Evolutionary conservation across 2,797 vertebrate species (phyloP).

Genomic region (Tenualosa ilisha): DNA sequence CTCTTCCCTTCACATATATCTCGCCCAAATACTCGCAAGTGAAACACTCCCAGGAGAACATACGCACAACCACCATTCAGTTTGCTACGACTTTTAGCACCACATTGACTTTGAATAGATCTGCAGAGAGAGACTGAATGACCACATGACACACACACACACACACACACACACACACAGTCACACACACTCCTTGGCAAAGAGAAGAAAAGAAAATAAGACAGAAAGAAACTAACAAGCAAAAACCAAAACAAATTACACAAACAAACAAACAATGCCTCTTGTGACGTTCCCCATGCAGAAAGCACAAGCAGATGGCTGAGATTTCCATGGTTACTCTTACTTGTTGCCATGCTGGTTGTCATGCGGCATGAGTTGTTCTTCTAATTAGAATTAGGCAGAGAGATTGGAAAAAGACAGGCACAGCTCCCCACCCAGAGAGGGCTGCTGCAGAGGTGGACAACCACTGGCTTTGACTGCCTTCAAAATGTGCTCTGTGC

Average conservation of each 20-base stretch:
- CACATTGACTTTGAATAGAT: not conserved
- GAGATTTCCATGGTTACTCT: not conserved
- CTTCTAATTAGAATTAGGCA: not conserved
- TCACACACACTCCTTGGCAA: not conserved
- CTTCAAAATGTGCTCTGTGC: too few species aligned
- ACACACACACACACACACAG: not conserved
- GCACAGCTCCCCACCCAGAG: too few species aligned
- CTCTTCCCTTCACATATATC: too few species aligned
- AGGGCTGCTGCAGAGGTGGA: too few species aligned
- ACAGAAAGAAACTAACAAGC: not conserved
- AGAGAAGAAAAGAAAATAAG: not conserved
- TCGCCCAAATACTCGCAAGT: too few species aligned
- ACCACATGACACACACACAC: not conserved
- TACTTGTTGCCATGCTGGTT: not conserved
- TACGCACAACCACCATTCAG: too few species aligned
- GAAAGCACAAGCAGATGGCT: not conserved
- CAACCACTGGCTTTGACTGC: not conserved
- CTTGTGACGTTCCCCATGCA: not conserved
- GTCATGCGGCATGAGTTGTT: not conserved
- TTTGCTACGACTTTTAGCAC: not conserved
- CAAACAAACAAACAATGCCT: not conserved
- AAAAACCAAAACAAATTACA: not conserved
- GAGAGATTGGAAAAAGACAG: not conserved
- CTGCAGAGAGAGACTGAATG: not conserved
- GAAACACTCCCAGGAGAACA: too few species aligned